Evolutionary conservation across 2,113 vertebrate species (phyloP), one percentile per base, ranked within the genome.

Genomic region (Rallus limicola): DNA sequence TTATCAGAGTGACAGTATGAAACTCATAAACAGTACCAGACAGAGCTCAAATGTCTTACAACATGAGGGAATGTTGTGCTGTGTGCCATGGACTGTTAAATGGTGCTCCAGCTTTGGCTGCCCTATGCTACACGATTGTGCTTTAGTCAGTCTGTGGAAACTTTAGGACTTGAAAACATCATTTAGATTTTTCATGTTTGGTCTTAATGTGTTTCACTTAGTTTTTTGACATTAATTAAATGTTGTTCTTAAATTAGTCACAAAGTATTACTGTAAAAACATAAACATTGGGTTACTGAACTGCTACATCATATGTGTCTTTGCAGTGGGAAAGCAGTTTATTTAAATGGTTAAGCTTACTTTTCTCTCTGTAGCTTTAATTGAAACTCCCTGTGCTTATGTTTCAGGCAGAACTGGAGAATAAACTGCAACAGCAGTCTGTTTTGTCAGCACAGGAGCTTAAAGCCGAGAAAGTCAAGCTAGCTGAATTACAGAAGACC

Each of bases 351-450:
- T 77, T 77, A 59, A 74, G 25, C 17, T 82, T 65, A 20, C 50
- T 80, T 81, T 75, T 42, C 23, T 68, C 13, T 14, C n/a, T 92
- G 17, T 86, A 50, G 64, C 46, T 79, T 72, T 44, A 86, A 52
- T 5, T 71, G 53, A 86, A 88, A 62, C 31, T 64, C 92, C 8
- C 12, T 90, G 6, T 86, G 33, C 59, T 64, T 96, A 12, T 96
- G 84, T 97, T 98, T 88, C 96, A 99, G 99, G 98, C 97, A 87
- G 98, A 99, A 76, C 98, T 99, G 86, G 98, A 99, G 96, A 97
- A 88, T 74, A 98, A 98, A 95, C 96, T 99, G 48, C 98, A 97
- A 70, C 98, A 98, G 52, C 98, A 99, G 91, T 95, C 98, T 81
- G 96, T 97, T 2, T 95, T 97, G 19, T 97, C 99, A 72, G 94